These are phyloP conservation scores for Pagetopsis macropterus DNA, from an alignment of 2,797 vertebrate genomes.

Conservation along the genomic window DNA sequence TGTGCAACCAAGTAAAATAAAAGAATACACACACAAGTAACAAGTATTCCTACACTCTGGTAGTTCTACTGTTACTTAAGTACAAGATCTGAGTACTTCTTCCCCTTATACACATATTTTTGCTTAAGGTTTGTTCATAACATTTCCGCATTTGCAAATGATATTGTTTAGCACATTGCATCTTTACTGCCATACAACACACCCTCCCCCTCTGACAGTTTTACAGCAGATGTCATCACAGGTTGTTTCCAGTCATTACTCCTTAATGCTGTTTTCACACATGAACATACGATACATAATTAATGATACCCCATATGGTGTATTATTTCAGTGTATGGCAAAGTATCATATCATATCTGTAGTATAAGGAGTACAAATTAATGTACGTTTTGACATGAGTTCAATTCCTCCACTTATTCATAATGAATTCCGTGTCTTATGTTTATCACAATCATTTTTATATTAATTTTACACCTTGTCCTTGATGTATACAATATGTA, in stretches of 20 bases:
- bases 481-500: too few relatives aligned
- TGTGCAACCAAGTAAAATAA: conserved; percentile 27
- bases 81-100: too few relatives aligned
- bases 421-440: background rate
- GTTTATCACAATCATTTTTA: too few relatives aligned
- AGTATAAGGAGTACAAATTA: background rate
- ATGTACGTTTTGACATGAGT: background rate
- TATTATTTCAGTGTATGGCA: background rate
- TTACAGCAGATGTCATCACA: conserved; percentile 18
- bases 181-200: background rate
- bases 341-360: background rate
- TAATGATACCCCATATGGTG: conserved; percentile 11
- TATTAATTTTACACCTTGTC: too few relatives aligned
- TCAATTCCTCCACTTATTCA: background rate
- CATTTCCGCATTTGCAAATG: conserved; percentile 24
- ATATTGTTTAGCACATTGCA: conserved; percentile 23
- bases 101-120: too few relatives aligned
- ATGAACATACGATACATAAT: background rate
- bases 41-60: too few relatives aligned
- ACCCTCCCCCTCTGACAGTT: conserved; percentile 14
- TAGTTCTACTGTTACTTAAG: too few relatives aligned
- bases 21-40: background rate
- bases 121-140: conserved; percentile 5
- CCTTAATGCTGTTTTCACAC: conserved; percentile 1
- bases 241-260: conserved; percentile 1